Evolutionary conservation across 2,888 invertebrate species (phyloP), one percentile per base, ranked within the genome.

Genomic region (Drepana falcataria): DNA sequence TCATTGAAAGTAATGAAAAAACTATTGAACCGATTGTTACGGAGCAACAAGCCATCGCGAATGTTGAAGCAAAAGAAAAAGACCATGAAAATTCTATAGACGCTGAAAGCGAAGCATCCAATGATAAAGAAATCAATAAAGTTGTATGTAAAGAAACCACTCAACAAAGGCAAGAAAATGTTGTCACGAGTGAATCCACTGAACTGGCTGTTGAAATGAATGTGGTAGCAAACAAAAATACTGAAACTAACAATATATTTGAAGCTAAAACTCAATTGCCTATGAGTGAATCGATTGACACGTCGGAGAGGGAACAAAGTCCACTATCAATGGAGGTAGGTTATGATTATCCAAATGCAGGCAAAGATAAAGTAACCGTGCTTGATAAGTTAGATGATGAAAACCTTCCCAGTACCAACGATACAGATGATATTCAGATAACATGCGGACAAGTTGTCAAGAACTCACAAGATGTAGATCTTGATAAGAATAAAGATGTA

Each of bases 351-450:
- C 74, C 81, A 4, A 78, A 76, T 49, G 66, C 72, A 4, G 73
- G 64, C 0, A 66, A 59, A 40, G 71, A 71, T 5, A 77, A 74
- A 65, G 74, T 83, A 0, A 66, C 70, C 2, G 61, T 77, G 2
- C 51, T 87, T 21, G 88, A 87, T 6, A 83, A 75, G 63, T 65
- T 73, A n/a, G 84, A 87, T 4, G 84, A 81, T 9, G 87, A 87
- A 41, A 82, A 82, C 54, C 64, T 89, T 9, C 87, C 90, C 0
- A 82, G 83, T 55, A 81, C 83, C 0, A 87, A 81, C 59, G 89
- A 88, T 5, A 85, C 85, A 1, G 89, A 90, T 59, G 91, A 91
- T 59, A 64, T 88, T 2, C 83, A 84, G 60, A 88, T 90, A 51
- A 86, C 85, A 60, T 88, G 88, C 55, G 89, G 87, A 2, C 91